Evolutionary conservation across 2,113 vertebrate species (phyloP), one percentile per base, ranked within the genome.

Genomic region (Siniperca knerii): DNA sequence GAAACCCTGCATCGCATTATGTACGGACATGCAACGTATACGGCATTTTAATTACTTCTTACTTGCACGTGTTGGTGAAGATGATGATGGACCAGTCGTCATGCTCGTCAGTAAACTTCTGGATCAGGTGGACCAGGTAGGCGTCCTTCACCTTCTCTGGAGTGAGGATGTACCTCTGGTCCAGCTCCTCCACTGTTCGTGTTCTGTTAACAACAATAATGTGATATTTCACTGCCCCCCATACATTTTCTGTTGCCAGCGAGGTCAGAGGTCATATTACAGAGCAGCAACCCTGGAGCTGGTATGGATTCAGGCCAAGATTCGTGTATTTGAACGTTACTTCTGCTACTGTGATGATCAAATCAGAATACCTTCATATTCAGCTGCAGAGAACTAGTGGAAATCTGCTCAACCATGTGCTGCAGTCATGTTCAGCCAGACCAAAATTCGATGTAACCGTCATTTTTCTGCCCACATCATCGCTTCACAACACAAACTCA

Each of bases 1-100:
- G 21, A 46, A n/a, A n/a, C 6, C 16, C 9, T n/a, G 25, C n/a
- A 35, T 18, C 6, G 2, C 21, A 8, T 15, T 12, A 54, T 25
- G 44, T 21, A 11, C 1, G 2, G 18, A 4, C 33, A 16, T 67
- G 23, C 5, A 33, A 20, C 40, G 20, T 8, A 21, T 33, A 48
- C 8, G 20, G 12, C 1, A 3, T 66, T 33, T 79, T 5, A 62
- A 40, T 52, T 1, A 2, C 25, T 79, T 76, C 98, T 94, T 93
- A 99, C 98, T 99, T 99, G 98, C 98, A 99, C 0, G 98, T 99
- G 86, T 95, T 98, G 73, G 98, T 99, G 81, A 99, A 99, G 92
- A 99, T 96, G 61, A 99, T 97, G 66, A 99, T 89, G 55, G 98
- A 96, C 98, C 98, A 99, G 87, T 98, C 98, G 6, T 97, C 88